Base-by-base conservation (phyloP, 2,113 vertebrate genomes). In the Arenaria interpres region DNA sequence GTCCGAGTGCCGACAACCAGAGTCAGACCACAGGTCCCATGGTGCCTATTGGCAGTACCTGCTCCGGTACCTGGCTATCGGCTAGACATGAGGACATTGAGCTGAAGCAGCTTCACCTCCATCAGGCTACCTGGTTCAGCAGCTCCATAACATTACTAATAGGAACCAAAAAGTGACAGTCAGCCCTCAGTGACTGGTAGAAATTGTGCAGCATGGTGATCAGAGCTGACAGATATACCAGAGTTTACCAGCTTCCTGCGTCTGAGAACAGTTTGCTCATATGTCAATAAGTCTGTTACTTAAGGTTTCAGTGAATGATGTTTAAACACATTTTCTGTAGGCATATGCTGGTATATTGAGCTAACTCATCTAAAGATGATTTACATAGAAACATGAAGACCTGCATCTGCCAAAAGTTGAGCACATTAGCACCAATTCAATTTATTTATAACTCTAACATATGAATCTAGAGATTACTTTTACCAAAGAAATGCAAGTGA, bases 251-350 rank as follows among this genome's bases (percentile, higher is more conserved):
- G 43, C 71, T 45, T 85, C 66, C 67, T 32, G 25, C 32, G 12
- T 39, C 76, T 57, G n/a, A 53, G 74, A 96, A 85, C 66, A 94
- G 90, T 88, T 76, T 91, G 87, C 54, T 94, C 91, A 14, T 39
- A 67, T 86, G 76, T 75, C 88, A 75, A 10, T 25, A 85, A 97
- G 53, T 89, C 92, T 95, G 94, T 69, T 93, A 89, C 82, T 90
- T 59, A 50, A 83, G 57, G 12, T 67, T 95, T 83, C 87, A 76
- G 54, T 27, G 50, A 91, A 93, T 39, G 39, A 79, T 95, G 94
- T 91, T 92, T 94, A 97, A 96, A 97, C 84, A 91, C 74, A 93
- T 94, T 96, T 97, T 97, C 89, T 91, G 80, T 73, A 85, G 91
- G 81, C 91, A 95, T 95, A 93, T 95, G 92, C 91, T 82, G 66